A percentile compares a stretch with the other conserved stretches of the same genome.
These are phyloP conservation scores for Macrotis lagotis DNA, from an alignment of 2,113 vertebrate species.

Conservation along the genomic window DNA sequence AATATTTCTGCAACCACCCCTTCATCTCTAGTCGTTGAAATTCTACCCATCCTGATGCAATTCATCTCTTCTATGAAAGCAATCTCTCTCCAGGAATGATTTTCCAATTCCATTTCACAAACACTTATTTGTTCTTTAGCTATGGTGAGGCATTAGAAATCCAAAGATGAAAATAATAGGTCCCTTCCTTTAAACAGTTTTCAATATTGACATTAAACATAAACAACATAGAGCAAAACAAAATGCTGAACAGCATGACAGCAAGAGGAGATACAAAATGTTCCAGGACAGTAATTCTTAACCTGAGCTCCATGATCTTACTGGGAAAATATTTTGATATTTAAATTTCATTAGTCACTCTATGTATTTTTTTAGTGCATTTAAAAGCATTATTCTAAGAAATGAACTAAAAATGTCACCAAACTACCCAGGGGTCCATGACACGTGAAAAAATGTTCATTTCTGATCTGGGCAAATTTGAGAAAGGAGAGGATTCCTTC, in stretches of 20 bases:
- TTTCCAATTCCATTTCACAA: not conserved
- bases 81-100: not conserved
- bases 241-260: not conserved
- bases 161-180: not conserved
- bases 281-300: not conserved
- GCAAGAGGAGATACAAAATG: not conserved
- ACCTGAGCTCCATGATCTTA: not conserved
- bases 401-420: not conserved
- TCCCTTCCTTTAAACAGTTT: not conserved
- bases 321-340: not conserved
- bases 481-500: not conserved
- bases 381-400: not conserved
- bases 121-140: not conserved
- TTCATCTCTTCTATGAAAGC: not conserved
- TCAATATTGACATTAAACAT: not conserved
- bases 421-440: not conserved
- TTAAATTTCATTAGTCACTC: not conserved
- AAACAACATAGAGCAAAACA: not conserved
- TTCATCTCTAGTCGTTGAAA: not conserved
- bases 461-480: not conserved
- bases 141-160: not conserved
- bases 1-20: not conserved
- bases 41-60: not conserved
- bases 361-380: not conserved
- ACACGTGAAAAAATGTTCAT: not conserved